A percentile compares a stretch with the other conserved stretches of the same genome.
Evolutionary conservation across 2,113 vertebrate species (phyloP).

Genomic region (Aplodontia rufa): DNA sequence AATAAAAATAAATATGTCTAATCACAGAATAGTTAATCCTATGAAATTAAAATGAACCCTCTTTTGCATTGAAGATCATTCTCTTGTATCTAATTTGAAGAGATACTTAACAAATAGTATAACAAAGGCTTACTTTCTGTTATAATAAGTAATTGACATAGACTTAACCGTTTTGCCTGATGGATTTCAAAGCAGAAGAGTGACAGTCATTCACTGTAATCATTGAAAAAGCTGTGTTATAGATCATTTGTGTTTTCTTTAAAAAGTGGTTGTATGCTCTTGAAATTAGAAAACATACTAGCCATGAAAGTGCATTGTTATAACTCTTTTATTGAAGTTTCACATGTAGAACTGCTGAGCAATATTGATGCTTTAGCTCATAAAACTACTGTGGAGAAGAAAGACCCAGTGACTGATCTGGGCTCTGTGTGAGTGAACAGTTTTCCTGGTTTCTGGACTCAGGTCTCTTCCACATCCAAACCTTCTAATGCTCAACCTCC

Average conservation of each 20-base stretch:
- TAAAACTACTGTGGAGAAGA: not conserved
- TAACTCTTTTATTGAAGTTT: not conserved
- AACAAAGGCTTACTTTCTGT: constrained; percentile 70
- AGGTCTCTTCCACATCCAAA: not conserved
- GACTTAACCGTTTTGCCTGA: constrained; percentile 64
- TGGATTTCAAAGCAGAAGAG: constrained; percentile 47
- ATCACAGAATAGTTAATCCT: constrained; percentile 72
- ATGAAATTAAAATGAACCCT: constrained; percentile 67
- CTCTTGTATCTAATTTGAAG: constrained; percentile 68
- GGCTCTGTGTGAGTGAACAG: not conserved
- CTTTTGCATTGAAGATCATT: constrained; percentile 66
- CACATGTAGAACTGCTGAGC: constrained; percentile 1
- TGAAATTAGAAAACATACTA: constrained; percentile 54
- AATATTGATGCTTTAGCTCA: not conserved
- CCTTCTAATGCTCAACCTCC: not conserved
- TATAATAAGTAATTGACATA: constrained; percentile 63
- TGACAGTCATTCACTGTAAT: constrained; percentile 40
- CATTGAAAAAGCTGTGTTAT: constrained; percentile 41
- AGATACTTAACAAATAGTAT: constrained; percentile 68
- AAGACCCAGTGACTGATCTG: not conserved
- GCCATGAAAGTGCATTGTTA: not conserved
- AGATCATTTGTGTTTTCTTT: constrained; percentile 10
- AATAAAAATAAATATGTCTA: constrained; percentile 73
- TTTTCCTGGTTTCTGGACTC: not conserved
- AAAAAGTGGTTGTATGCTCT: constrained; percentile 38